Evolutionary conservation across 1,140 invertebrate genomes (phyloP).

Genomic region (Bathynomus jamesi): DNA sequence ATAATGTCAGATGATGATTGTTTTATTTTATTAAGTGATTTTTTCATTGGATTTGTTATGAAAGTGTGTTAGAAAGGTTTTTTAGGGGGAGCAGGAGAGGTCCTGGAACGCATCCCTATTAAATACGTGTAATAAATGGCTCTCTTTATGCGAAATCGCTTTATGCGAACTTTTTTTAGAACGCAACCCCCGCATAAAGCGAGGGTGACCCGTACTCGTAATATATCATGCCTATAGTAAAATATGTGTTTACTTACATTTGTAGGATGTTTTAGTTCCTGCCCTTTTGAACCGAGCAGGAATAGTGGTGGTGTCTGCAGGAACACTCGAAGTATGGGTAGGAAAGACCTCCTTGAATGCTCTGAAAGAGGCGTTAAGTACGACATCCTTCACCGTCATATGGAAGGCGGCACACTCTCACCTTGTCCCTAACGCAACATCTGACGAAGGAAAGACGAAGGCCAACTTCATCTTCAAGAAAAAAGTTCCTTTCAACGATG

Average conservation of each 20-base stretch:
- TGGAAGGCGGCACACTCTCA: neutral
- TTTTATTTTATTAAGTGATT: too few relatives aligned
- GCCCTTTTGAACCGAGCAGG: slow-evolving; percentile 15
- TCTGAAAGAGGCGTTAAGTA: neutral
- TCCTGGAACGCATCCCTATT: too few relatives aligned
- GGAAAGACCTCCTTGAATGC: neutral
- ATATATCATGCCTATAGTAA: neutral
- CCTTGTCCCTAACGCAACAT: neutral
- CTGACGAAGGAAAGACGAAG: neutral
- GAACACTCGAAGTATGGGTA: slow-evolving; percentile 10
- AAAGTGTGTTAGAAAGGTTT: too few relatives aligned
- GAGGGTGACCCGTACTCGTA: too few relatives aligned
- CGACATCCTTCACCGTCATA: slow-evolving; percentile 8
- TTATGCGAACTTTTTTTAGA: too few relatives aligned
- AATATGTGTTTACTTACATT: neutral
- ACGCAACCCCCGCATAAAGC: too few relatives aligned
- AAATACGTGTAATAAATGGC: too few relatives aligned
- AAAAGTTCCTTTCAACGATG: slow-evolving; percentile 8
- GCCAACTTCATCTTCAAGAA: slow-evolving; percentile 17
- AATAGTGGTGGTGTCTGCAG: slow-evolving; percentile 1
- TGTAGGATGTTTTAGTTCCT: slow-evolving; percentile 15
- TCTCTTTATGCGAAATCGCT: too few relatives aligned
- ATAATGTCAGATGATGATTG: too few relatives aligned
- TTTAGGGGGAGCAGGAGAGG: too few relatives aligned
- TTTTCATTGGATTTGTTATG: too few relatives aligned